Evolutionary conservation across 2,797 vertebrate species (phyloP).

Genomic region (Gymnothorax reevesii): DNA sequence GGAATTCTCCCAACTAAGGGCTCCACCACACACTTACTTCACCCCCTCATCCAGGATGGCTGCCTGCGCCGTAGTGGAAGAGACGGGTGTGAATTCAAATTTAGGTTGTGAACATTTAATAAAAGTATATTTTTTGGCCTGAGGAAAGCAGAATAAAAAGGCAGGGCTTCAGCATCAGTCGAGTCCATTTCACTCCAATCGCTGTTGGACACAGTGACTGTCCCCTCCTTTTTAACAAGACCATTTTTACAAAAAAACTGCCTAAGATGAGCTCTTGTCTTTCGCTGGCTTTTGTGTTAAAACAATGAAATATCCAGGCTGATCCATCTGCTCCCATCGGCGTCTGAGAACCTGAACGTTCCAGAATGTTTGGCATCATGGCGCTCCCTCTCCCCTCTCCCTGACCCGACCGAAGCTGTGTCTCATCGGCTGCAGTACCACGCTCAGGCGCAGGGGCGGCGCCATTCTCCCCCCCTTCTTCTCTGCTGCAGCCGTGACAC

Average conservation of each 20-base stretch:
- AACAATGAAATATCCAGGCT: constrained; percentile 27
- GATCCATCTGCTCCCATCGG: background rate
- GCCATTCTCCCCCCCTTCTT: background rate
- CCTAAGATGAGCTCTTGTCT: background rate
- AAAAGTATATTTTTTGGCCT: background rate
- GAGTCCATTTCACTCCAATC: background rate
- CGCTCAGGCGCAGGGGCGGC: background rate
- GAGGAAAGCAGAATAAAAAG: background rate
- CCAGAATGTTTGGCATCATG: background rate
- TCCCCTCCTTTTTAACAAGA: background rate
- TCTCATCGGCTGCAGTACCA: background rate
- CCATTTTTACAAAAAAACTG: background rate
- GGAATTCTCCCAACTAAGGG: background rate
- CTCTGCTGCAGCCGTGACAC: no score
- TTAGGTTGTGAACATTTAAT: constrained; percentile 16
- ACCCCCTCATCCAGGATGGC: background rate
- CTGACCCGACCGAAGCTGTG: background rate
- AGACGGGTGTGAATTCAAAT: background rate
- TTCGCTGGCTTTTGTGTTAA: background rate
- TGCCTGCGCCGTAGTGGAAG: background rate
- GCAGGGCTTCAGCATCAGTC: constrained; percentile 17
- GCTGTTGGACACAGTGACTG: background rate
- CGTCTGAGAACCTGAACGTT: background rate
- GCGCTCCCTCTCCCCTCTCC: background rate
- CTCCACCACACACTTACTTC: background rate